These are phyloP conservation scores for Girardinichthys multiradiatus DNA, from an alignment of 2,113 vertebrate genomes.

Conservation along the genomic window DNA sequence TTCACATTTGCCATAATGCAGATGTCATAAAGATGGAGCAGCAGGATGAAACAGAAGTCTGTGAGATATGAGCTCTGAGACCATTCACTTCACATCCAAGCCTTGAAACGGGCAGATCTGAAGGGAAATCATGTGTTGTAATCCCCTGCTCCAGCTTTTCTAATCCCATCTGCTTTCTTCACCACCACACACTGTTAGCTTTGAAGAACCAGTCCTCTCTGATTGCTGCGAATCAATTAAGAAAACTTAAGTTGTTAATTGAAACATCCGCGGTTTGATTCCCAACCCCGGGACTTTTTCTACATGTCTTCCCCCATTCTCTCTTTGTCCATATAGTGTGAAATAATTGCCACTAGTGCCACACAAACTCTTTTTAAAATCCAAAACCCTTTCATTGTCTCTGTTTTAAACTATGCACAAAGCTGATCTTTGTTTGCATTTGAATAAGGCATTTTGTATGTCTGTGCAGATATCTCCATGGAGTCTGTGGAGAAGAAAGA, in stretches of 20 bases:
- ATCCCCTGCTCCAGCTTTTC: conserved; percentile 27
- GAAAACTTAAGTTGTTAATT: no score
- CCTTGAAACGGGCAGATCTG: conserved; percentile 21
- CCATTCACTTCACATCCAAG: conserved; percentile 27
- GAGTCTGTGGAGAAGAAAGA: conserved; percentile 19
- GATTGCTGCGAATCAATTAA: conserved; percentile 43
- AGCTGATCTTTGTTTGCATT: conserved; percentile 16
- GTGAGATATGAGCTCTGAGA: conserved; percentile 51
- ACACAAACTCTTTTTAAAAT: conserved; percentile 38
- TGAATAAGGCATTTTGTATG: conserved; percentile 37
- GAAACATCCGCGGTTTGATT: no score
- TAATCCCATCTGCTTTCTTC: conserved; percentile 22
- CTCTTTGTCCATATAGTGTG: no score
- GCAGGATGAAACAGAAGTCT: conserved; percentile 1
- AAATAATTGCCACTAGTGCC: no score
- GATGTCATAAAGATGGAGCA: conserved; percentile 49
- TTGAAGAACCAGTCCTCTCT: conserved; percentile 26
- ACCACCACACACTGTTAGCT: conserved; percentile 7
- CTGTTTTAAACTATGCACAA: conserved; percentile 25
- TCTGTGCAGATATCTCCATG: neutral
- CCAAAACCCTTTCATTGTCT: conserved; percentile 19
- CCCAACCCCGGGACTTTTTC: no score
- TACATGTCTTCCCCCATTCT: no score
- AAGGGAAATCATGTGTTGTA: conserved; percentile 60
- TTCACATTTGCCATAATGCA: conserved; percentile 50